Evolutionary conservation across 2,113 vertebrate species (phyloP).

Genomic region (Salvelinus fontinalis): DNA sequence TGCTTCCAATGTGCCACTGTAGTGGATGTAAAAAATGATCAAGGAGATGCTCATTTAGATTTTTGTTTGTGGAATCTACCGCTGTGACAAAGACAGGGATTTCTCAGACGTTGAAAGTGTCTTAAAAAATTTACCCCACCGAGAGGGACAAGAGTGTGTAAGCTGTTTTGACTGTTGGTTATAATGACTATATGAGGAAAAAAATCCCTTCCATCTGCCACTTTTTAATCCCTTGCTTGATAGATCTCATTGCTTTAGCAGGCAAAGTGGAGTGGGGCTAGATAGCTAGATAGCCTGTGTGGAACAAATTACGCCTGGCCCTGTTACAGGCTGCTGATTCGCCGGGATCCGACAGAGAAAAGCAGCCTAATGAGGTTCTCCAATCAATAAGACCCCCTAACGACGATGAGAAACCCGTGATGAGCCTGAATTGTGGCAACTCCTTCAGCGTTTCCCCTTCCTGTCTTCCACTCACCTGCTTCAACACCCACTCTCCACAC

Average conservation of each 20-base stretch:
- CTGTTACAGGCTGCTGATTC: conserved; percentile 44
- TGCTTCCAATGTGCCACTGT: background rate
- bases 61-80: background rate
- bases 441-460: conserved; percentile 38
- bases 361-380: conserved; percentile 53
- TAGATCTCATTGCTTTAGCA: conserved; percentile 30
- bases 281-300: conserved; percentile 6
- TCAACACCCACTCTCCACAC: conserved; percentile 3
- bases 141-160: background rate
- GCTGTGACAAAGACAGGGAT: background rate
- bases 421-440: conserved; percentile 47
- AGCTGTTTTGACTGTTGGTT: conserved; percentile 19
- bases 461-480: conserved; percentile 43
- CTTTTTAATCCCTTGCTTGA: conserved; percentile 42
- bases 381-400: conserved; percentile 58
- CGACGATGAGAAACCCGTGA: conserved; percentile 52
- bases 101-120: background rate
- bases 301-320: conserved; percentile 44
- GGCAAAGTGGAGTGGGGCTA: conserved; percentile 21
- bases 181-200: conserved; percentile 27
- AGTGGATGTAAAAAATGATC: background rate
- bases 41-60: background rate
- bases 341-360: conserved; percentile 51
- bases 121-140: background rate
- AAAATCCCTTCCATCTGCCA: conserved; percentile 16